Evolutionary conservation across 2,113 vertebrate species (phyloP).

Genomic region (Antennarius striatus): DNA sequence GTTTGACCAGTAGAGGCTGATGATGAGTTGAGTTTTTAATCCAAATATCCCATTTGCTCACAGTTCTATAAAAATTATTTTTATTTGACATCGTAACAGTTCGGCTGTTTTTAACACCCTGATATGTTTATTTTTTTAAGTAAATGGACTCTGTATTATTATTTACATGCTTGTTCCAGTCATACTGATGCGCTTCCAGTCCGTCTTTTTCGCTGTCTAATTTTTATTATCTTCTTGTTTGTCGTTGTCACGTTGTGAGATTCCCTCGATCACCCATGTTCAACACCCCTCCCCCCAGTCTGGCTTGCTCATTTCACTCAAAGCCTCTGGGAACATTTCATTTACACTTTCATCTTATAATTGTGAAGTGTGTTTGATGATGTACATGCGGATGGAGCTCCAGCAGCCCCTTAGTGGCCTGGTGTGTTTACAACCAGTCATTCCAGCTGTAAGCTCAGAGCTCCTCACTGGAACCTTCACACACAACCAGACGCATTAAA

Average conservation of each 20-base stretch:
- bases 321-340: not conserved
- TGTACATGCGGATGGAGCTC: slow-evolving; percentile 37
- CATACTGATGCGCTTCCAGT: not conserved
- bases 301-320: slow-evolving; percentile 4
- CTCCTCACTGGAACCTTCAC: slow-evolving; percentile 20
- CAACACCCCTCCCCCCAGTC: not conserved
- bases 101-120: too few relatives aligned
- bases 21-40: not conserved
- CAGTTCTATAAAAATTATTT: not conserved
- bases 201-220: slow-evolving; percentile 4
- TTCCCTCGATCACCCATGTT: slow-evolving; percentile 11
- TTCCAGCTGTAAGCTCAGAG: slow-evolving; percentile 11
- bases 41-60: not conserved
- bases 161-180: not conserved
- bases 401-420: slow-evolving; percentile 1
- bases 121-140: too few relatives aligned
- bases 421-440: slow-evolving; percentile 53
- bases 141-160: not conserved
- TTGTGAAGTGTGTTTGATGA: slow-evolving; percentile 41
- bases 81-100: too few relatives aligned
- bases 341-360: not conserved
- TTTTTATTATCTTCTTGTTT: slow-evolving; percentile 7
- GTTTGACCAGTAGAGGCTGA: not conserved
- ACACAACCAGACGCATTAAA: slow-evolving; percentile 29
- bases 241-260: slow-evolving; percentile 24